A percentile compares a stretch with the other conserved stretches of the same genome.
Evolutionary conservation across 2,113 vertebrate genomes (phyloP).

Genomic region (Capra hircus): DNA sequence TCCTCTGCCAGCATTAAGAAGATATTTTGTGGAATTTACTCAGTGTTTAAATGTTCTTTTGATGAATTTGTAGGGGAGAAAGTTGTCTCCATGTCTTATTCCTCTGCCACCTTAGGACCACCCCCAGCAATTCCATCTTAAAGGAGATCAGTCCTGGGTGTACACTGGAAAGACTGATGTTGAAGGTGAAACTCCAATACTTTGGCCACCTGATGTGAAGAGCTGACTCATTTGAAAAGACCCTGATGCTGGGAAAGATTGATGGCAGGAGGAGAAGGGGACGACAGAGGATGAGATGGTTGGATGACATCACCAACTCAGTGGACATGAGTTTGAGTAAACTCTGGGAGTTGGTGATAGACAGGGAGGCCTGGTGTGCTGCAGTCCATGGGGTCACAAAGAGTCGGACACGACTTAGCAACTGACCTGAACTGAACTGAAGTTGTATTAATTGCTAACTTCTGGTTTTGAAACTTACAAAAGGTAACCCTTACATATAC

Average conservation of each 20-base stretch:
- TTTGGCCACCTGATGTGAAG: neutral
- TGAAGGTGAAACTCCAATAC: neutral
- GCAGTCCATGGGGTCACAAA: neutral
- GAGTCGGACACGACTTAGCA: fast-evolving
- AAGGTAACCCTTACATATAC: neutral
- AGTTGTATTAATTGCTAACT: neutral
- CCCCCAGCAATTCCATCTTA: neutral
- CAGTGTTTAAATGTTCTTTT: too few species aligned
- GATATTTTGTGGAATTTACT: too few species aligned
- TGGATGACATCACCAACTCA: neutral
- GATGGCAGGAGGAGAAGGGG: neutral
- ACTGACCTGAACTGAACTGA: neutral
- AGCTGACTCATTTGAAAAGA: neutral
- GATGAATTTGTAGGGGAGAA: too few species aligned
- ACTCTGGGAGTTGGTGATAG: neutral
- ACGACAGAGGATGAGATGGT: neutral
- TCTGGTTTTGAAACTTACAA: conserved; percentile 19
- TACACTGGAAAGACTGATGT: neutral
- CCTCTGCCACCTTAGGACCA: too few species aligned
- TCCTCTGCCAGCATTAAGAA: too few species aligned
- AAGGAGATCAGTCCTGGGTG: neutral
- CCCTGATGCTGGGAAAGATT: neutral
- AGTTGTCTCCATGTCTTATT: too few species aligned
- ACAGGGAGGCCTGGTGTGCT: neutral
- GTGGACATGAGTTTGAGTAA: neutral